These are phyloP conservation scores for Polyommatus iphigenia DNA, from an alignment of 2,888 invertebrate genomes.

Conservation along the genomic window DNA sequence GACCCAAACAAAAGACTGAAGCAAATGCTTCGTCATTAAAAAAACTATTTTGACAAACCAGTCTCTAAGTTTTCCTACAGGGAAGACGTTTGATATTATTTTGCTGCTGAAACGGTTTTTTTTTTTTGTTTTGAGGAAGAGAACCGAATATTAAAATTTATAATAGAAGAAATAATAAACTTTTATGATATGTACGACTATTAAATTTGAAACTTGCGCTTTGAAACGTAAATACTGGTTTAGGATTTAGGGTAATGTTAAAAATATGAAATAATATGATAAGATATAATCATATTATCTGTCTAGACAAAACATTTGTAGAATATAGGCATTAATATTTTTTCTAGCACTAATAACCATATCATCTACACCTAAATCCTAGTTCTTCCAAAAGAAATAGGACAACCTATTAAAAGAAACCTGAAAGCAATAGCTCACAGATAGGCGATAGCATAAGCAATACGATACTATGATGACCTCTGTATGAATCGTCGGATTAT, in stretches of 20 bases:
- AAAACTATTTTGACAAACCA: background rate
- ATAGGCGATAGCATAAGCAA: background rate
- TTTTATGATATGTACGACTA: background rate
- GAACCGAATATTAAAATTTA: background rate
- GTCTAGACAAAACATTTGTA: background rate
- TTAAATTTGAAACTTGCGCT: slow-evolving; percentile 7
- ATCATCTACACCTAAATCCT: background rate
- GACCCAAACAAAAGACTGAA: background rate
- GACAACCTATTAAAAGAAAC: background rate
- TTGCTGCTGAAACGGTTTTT: background rate
- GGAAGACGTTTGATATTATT: background rate
- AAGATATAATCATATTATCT: background rate
- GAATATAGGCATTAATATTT: too few relatives aligned
- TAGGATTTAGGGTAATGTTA: background rate
- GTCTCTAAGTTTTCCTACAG: background rate
- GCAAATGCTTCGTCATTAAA: background rate
- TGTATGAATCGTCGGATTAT: background rate
- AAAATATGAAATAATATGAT: background rate
- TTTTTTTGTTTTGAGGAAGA: slow-evolving; percentile 7
- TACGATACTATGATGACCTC: background rate
- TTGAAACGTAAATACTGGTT: background rate
- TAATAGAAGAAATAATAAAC: background rate
- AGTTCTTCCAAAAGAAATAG: background rate
- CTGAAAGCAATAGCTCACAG: background rate
- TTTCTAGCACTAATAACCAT: background rate